Evolutionary conservation across 2,113 vertebrate genomes (phyloP).

Genomic region (Potamarius usumacintae): DNA sequence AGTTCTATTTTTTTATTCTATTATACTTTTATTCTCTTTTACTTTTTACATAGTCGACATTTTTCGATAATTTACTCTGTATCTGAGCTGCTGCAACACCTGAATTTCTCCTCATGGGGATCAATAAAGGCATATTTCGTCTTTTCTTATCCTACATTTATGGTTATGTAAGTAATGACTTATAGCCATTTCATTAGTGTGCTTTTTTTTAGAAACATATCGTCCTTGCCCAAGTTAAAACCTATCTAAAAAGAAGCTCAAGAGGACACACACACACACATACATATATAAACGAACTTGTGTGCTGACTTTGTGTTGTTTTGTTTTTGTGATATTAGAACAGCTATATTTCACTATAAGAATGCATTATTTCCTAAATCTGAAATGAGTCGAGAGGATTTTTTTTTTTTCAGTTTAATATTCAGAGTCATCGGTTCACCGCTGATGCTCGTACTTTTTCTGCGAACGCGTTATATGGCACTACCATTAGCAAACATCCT

Average conservation of each 20-base stretch:
- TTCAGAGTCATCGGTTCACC: background rate
- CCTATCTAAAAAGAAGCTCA: background rate
- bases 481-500: constrained; percentile 24
- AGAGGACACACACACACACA: background rate
- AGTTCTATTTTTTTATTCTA: too few species aligned
- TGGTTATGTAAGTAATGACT: background rate
- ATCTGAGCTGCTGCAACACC: too few species aligned
- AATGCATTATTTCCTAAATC: background rate
- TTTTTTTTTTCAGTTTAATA: background rate
- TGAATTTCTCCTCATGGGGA: too few species aligned
- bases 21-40: too few species aligned
- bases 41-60: too few species aligned
- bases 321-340: background rate
- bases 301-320: background rate
- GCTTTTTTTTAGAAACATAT: background rate
- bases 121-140: too few species aligned
- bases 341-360: background rate
- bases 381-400: background rate
- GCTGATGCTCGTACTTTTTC: background rate
- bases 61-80: too few species aligned
- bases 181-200: background rate
- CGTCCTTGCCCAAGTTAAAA: background rate
- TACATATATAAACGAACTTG: background rate
- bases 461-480: background rate
- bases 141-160: background rate